A percentile compares a stretch with the other conserved stretches of the same genome.
Conservation (phyloP, 2,888 invertebrate genomes). For the Fissipunctia ypsillon region DNA sequence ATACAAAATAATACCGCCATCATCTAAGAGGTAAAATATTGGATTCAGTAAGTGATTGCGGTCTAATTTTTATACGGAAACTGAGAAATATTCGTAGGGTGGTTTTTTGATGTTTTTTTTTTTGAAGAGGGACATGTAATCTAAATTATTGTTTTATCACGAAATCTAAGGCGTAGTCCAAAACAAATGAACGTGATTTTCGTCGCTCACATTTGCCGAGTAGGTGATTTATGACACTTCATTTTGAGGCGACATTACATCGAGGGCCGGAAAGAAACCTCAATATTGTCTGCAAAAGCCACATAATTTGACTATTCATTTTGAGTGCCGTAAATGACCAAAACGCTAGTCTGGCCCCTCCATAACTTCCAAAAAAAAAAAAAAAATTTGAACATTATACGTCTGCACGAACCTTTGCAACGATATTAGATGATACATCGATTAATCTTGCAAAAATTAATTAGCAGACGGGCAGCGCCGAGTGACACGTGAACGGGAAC, state of each 20-base stretch:
- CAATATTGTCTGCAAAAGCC: neutral
- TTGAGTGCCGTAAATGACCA: neutral
- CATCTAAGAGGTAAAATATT: conserved; percentile 75
- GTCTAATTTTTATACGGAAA: conserved; percentile 40
- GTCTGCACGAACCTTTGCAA: conserved; percentile 43
- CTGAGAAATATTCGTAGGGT: conserved; percentile 7
- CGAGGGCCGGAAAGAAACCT: neutral
- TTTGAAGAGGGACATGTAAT: neutral
- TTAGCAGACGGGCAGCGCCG: conserved; percentile 57
- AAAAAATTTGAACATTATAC: neutral
- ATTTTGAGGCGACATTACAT: neutral
- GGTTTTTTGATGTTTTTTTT: neutral
- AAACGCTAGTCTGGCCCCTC: neutral
- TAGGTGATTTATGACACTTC: neutral
- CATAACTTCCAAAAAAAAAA: neutral
- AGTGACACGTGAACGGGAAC: conserved; percentile 60
- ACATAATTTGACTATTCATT: neutral
- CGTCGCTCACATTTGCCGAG: neutral
- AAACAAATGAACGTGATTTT: neutral
- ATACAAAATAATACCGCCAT: conserved; percentile 80
- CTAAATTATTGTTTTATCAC: neutral
- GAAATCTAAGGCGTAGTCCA: neutral
- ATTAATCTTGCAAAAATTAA: conserved; percentile 71
- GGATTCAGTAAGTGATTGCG: conserved; percentile 58
- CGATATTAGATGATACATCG: conserved; percentile 61